Percentiles rank a stretch among this genome's conserved stretches.
Conservation (phyloP, 2,797 vertebrate genomes). For the Platyrinchus mystaceus region DNA sequence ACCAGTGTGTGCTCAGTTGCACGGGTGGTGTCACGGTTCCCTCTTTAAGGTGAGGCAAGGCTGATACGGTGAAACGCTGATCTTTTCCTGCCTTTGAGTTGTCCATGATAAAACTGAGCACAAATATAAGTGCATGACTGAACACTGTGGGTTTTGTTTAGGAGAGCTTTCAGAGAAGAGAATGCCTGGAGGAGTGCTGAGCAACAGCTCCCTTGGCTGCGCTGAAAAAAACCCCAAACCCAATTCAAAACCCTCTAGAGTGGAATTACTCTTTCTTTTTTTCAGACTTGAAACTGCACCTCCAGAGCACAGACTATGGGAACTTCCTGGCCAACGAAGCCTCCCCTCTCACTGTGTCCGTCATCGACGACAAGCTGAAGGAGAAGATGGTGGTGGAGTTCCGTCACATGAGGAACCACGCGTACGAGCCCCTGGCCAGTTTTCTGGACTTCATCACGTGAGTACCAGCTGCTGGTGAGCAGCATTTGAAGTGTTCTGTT, state of each 20-base stretch:
- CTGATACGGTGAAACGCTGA: not conserved
- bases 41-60: not conserved
- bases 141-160: not conserved
- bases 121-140: not conserved
- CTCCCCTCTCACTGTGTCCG: conserved; percentile 93
- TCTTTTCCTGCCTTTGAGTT: not conserved
- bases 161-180: not conserved
- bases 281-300: conserved; percentile 94
- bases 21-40: not conserved
- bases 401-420: conserved; percentile 98
- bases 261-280: not conserved
- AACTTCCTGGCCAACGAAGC: conserved; percentile 97
- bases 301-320: conserved; percentile 98
- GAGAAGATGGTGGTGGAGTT: conserved; percentile 99
- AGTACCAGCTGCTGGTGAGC: not conserved
- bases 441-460: conserved; percentile 99
- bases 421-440: conserved; percentile 94
- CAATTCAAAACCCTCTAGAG: not conserved
- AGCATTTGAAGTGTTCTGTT: not conserved
- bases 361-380: conserved; percentile 98
- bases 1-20: not conserved
- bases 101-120: not conserved
- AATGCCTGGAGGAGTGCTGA: not conserved
- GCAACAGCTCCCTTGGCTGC: not conserved
- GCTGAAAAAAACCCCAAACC: not conserved